Evolutionary conservation across 2,113 vertebrate species (phyloP).

Genomic region (Cyprinodon tularosa): DNA sequence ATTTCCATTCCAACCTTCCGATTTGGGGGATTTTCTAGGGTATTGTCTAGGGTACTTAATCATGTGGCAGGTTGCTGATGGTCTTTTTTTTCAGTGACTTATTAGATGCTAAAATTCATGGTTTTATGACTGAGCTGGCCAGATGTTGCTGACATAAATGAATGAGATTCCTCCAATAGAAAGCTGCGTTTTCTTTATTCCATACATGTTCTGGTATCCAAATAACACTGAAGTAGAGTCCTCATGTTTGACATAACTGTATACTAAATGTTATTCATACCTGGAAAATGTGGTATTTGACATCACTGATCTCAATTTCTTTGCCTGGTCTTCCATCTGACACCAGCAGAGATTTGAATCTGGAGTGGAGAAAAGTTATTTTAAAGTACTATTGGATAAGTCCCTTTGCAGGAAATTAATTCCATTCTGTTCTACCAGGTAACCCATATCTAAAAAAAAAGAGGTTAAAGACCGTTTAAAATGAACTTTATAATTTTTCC

Average conservation of each 20-base stretch:
- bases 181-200: no score
- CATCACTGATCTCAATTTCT: constrained; percentile 87
- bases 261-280: constrained; percentile 62
- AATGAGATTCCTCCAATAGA: no score
- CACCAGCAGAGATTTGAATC: constrained; percentile 92
- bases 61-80: background rate
- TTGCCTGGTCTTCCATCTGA: constrained; percentile 83
- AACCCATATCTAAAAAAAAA: no score
- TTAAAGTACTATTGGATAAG: background rate
- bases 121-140: background rate
- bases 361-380: constrained; percentile 50
- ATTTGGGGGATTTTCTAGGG: background rate
- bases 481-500: no score
- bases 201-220: no score
- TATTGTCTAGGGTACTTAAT: background rate
- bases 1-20: background rate
- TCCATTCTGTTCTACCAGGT: no score
- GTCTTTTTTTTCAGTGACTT: background rate
- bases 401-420: background rate
- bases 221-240: background rate
- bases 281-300: constrained; percentile 94
- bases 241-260: background rate
- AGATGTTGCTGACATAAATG: no score
- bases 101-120: background rate
- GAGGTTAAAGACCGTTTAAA: no score